Evolutionary conservation across 2,113 vertebrate species (phyloP).

Genomic region (Mustela lutreola): DNA sequence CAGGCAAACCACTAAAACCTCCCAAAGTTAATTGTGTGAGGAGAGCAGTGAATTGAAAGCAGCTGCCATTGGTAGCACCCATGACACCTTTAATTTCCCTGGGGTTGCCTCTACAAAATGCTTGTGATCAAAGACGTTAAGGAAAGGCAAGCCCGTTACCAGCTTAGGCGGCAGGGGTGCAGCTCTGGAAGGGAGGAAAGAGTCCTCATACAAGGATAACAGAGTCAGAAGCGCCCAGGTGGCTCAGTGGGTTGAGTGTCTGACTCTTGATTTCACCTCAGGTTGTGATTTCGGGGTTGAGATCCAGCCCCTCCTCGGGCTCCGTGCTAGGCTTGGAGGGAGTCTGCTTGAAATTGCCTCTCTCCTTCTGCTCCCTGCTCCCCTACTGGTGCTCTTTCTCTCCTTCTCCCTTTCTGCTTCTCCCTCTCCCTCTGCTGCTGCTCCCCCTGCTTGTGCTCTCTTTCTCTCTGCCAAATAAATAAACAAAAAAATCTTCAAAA

Average conservation of each 20-base stretch:
- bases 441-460: background rate
- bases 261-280: background rate
- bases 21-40: background rate
- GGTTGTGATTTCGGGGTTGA: background rate
- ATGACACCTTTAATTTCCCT: background rate
- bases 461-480: background rate
- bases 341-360: background rate
- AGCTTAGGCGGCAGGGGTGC: background rate
- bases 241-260: background rate
- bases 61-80: background rate
- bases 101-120: background rate
- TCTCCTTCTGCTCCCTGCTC: background rate
- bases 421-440: background rate
- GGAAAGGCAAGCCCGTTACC: background rate
- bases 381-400: background rate
- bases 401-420: background rate
- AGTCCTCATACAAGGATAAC: background rate
- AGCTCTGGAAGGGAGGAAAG: background rate
- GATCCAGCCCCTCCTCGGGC: background rate
- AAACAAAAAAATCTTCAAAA: background rate
- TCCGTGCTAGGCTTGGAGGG: rapidly evolving
- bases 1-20: background rate
- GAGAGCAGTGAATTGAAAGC: background rate
- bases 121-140: background rate
- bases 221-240: background rate